phyloP scores from a whole-genome alignment of 2,797 vertebrate genomes.

The Rhinoraja longicauda region DNA sequence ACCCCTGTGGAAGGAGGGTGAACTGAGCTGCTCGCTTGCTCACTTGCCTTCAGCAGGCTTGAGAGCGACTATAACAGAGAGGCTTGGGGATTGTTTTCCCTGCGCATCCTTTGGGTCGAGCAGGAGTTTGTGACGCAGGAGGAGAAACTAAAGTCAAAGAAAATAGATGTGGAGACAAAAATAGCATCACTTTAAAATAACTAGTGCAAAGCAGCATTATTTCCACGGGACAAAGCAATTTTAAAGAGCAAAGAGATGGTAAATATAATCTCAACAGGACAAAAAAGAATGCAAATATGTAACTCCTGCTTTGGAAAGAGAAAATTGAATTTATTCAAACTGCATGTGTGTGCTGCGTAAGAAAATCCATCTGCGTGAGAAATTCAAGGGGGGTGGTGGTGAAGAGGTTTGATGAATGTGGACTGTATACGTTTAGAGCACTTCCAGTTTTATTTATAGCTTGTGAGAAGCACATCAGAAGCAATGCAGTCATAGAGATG shows the following conservation, averaged over 20 bases:
- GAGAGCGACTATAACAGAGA: neutral
- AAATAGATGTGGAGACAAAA: neutral
- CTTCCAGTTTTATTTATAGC: constrained; percentile 23
- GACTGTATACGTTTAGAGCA: neutral
- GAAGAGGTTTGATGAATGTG: constrained; percentile 18
- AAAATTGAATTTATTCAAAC: neutral
- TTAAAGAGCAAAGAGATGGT: neutral
- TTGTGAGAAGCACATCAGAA: constrained; percentile 1
- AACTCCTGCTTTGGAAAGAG: neutral
- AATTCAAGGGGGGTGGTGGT: neutral
- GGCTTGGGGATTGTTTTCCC: neutral
- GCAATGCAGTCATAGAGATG: neutral
- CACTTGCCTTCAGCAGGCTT: neutral
- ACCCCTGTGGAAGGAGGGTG: neutral
- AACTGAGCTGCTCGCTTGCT: neutral
- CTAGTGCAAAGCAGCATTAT: constrained; percentile 10
- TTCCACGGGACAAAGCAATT: constrained; percentile 13
- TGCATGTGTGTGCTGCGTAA: neutral
- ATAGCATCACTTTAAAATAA: constrained; percentile 26
- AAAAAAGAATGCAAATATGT: neutral
- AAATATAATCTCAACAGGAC: neutral
- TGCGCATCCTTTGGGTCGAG: neutral
- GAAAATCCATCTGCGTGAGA: neutral
- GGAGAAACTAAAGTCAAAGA: neutral
- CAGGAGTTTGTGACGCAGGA: constrained; percentile 7